phyloP scores from a whole-genome alignment of 2,113 vertebrate genomes.

The Synchiropus splendidus region DNA sequence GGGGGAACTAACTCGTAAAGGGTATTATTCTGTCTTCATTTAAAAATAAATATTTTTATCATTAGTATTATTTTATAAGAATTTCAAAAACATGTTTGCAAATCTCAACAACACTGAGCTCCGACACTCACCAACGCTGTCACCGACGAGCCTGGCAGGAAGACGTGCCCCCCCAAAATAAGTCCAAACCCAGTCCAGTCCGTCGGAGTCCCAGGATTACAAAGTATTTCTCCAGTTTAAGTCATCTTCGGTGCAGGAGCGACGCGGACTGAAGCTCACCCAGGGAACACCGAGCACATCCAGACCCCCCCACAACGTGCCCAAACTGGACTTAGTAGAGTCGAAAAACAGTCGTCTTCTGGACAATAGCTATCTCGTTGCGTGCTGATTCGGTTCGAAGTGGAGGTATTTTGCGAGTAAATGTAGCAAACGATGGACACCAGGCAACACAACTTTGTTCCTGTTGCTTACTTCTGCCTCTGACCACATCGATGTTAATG shows the following conservation, averaged over 20 bases:
- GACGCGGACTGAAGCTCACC: conserved; percentile 8
- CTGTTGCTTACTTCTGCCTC: conserved; percentile 44
- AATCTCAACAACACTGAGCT: no score
- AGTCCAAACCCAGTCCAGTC: conserved; percentile 20
- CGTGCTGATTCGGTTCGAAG: no score
- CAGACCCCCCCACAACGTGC: conserved; percentile 44
- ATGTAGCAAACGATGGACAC: conserved; percentile 11
- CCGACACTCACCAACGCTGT: conserved; percentile 58
- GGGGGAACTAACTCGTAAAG: no score
- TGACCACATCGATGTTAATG: not conserved
- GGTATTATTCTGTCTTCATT: no score
- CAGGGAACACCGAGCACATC: conserved; percentile 38
- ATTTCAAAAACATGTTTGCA: no score
- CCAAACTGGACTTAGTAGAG: conserved; percentile 8
- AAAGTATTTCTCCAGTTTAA: conserved; percentile 19
- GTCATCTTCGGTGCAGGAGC: conserved; percentile 39
- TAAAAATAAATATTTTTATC: no score
- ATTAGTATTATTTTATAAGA: no score
- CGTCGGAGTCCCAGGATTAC: not conserved
- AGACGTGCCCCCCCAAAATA: conserved; percentile 29
- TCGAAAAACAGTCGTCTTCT: not conserved
- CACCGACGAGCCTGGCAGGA: conserved; percentile 32
- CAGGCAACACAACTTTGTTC: conserved; percentile 62
- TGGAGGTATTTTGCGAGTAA: conserved; percentile 14
- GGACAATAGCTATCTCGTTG: not conserved